Conservation (phyloP, 2,797 vertebrate genomes). For the Lateolabrax maculatus region DNA sequence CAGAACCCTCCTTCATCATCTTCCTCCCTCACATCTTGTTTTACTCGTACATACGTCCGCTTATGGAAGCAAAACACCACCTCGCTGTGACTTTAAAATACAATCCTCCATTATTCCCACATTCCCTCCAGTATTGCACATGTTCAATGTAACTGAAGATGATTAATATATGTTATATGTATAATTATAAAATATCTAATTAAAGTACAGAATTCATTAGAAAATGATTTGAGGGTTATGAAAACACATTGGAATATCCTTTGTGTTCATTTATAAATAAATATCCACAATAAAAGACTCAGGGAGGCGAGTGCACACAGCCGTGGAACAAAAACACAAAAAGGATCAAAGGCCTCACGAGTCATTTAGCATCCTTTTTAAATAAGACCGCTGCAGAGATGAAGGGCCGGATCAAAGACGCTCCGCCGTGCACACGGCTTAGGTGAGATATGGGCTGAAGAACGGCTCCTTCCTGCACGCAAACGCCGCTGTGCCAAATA, state of each 20-base stretch:
- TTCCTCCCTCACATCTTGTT: not conserved
- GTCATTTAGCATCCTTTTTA: conserved; percentile 42
- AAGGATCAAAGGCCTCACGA: conserved; percentile 39
- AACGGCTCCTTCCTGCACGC: not conserved
- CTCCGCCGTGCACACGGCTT: not conserved
- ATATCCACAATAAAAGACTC: not conserved
- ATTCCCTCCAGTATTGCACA: no score
- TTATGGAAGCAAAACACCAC: not conserved
- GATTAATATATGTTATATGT: not conserved
- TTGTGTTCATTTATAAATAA: conserved; percentile 9
- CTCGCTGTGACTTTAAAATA: not conserved
- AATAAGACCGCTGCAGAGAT: conserved; percentile 1
- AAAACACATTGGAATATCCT: not conserved
- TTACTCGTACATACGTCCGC: not conserved
- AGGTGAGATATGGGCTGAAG: not conserved
- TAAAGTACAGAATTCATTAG: not conserved
- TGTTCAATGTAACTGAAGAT: not conserved
- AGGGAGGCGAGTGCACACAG: not conserved
- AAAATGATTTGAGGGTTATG: not conserved
- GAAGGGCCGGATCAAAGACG: conserved; percentile 26
- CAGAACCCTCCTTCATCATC: no score
- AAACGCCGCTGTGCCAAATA: not conserved
- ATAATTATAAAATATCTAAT: not conserved
- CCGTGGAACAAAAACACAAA: not conserved
- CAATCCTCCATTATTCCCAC: no score